Evolutionary conservation across 30 jellyfish, hydroid and myxozoan genomes (phyloP), one percentile per base, ranked within the genome.

Genomic region (Pelagia noctiluca): DNA sequence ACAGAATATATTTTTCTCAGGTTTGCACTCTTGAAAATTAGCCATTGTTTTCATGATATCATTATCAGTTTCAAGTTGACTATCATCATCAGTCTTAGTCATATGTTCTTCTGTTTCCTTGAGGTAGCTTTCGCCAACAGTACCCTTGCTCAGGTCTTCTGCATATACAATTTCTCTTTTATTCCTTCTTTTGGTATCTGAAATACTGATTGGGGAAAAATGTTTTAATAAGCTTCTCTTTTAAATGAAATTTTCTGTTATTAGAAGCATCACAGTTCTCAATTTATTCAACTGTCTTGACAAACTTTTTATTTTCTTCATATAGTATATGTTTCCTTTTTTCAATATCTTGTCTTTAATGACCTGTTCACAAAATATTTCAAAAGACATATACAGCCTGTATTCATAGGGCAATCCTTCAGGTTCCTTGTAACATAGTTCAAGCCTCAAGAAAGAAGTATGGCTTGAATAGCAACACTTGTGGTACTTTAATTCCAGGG

Each of bases 151-250:
- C 22, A 50, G 63, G 19, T 76, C 63, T 26, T 54, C 63, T 23
- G 35, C 35, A 74, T 11, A 37, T 10, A 37, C 83, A 50, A 78
- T 63, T 25, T 62, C 42, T 29, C 50, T 79, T 3, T 42, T 42
- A 42, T 42, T 42, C 90, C 22, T 22, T 18, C 21, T 18, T 63
- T 65, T 28, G 90, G 90, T 25, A 42, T 63, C 19, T 62, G 76
- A 42, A 79, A 79, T 25, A 79, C 82, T 13, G 63, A 83, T 75
- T 79, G 90, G 12, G 90, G 74, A 32, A 33, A 77, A n/a, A 42
- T 16, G 8, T 42, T 42, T 42, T 16, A 42, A 19, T 19, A 5
- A 16, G 21, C 12, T 38, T 63, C 67, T 79, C 70, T 38, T 79
- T 79, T 26, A 79, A 33, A 30, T 83, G 22, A 48, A 37, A 79